A percentile compares a stretch with the other conserved stretches of the same genome.
phyloP scores from a whole-genome alignment of 2,113 vertebrate genomes.

The Xyliphius kryptos region DNA sequence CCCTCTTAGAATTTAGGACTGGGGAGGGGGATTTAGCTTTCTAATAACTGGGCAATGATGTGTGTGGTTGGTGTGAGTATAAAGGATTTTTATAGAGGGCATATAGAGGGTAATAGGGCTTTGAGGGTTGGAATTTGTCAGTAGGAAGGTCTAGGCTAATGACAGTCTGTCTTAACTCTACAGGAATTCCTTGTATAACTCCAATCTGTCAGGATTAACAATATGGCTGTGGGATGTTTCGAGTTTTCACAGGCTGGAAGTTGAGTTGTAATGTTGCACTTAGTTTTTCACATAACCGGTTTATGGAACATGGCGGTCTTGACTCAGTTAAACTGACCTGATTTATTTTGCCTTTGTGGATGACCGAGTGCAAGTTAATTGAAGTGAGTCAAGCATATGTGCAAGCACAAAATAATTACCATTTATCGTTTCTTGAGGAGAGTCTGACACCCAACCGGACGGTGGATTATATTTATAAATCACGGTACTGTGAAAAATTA shows the following conservation, averaged over 20 bases:
- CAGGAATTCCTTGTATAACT: slow-evolving; percentile 22
- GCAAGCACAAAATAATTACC: background rate
- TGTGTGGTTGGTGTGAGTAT: slow-evolving; percentile 28
- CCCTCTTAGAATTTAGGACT: slow-evolving; percentile 33
- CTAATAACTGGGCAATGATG: slow-evolving; percentile 36
- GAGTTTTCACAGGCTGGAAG: slow-evolving; percentile 15
- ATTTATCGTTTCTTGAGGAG: background rate
- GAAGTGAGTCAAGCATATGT: background rate
- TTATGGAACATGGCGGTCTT: slow-evolving; percentile 1
- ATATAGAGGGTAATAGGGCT: slow-evolving; percentile 40
- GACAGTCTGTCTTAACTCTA: slow-evolving; percentile 29
- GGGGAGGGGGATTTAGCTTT: slow-evolving; percentile 32
- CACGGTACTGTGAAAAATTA: background rate
- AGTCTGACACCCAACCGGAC: background rate
- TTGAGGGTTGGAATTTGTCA: slow-evolving; percentile 39
- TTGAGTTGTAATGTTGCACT: slow-evolving; percentile 11
- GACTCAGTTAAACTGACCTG: background rate
- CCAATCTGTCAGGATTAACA: slow-evolving; percentile 20
- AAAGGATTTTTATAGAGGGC: slow-evolving; percentile 27
- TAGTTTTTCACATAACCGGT: slow-evolving; percentile 3
- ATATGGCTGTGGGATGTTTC: slow-evolving; percentile 6
- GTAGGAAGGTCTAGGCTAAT: slow-evolving; percentile 33
- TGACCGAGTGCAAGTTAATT: background rate
- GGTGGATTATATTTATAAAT: background rate
- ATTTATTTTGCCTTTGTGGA: background rate